phyloP scores from a whole-genome alignment of 2,888 invertebrate species.

The Scrobipalpa costella region DNA sequence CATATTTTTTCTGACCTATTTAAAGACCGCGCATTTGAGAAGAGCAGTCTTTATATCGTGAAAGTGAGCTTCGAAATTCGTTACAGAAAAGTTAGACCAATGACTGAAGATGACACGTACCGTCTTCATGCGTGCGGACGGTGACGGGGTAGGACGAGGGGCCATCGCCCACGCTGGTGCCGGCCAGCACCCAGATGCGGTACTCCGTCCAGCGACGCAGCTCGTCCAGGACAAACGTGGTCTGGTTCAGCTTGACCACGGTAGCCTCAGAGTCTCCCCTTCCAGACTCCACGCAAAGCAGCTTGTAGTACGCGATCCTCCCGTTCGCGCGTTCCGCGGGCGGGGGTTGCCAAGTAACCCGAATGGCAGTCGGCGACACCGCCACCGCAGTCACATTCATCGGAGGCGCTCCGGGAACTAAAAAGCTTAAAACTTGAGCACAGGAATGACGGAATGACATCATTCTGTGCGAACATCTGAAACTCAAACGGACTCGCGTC shows the following conservation, averaged over 20 bases:
- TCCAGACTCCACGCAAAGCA: constrained; percentile 92
- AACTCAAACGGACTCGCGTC: constrained; percentile 57
- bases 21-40: neutral
- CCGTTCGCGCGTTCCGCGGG: constrained; percentile 95
- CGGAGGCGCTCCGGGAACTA: constrained; percentile 98
- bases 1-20: no score
- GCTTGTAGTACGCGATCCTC: constrained; percentile 96
- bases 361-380: constrained; percentile 93
- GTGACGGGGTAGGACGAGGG: constrained; percentile 95
- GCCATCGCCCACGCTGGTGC: constrained; percentile 97
- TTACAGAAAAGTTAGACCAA: constrained; percentile 21
- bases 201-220: constrained; percentile 97
- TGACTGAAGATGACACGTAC: constrained; percentile 85
- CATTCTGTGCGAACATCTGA: constrained; percentile 45
- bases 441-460: constrained; percentile 22
- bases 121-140: constrained; percentile 98
- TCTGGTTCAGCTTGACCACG: constrained; percentile 89
- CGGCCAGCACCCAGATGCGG: constrained; percentile 97
- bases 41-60: constrained; percentile 27
- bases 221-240: constrained; percentile 91
- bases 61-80: constrained; percentile 47
- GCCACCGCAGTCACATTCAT: constrained; percentile 95
- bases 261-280: constrained; percentile 92
- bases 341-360: constrained; percentile 96
- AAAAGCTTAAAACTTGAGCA: constrained; percentile 52